phyloP scores from a whole-genome alignment of 1,140 invertebrate genomes.

The Chlorops oryzae region DNA sequence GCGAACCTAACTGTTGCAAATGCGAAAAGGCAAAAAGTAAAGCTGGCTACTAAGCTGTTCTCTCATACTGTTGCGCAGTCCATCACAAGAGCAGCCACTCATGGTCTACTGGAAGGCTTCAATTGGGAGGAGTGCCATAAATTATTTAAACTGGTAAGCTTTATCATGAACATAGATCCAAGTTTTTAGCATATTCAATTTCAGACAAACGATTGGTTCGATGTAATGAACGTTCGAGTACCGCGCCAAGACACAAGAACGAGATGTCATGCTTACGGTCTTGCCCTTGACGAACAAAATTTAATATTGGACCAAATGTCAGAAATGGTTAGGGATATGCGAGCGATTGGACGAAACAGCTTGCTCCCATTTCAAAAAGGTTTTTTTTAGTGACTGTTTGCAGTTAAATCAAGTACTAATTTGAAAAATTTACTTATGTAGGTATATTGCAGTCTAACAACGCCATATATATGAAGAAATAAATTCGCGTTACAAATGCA shows the following conservation, averaged over 20 bases:
- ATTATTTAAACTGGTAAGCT: background rate
- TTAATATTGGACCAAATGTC: constrained; percentile 14
- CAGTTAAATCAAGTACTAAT: background rate
- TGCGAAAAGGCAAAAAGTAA: too few species aligned
- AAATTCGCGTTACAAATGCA: too few species aligned
- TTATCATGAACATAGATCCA: background rate
- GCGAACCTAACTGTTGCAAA: constrained; percentile 6
- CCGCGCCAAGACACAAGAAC: background rate
- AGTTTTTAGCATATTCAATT: background rate
- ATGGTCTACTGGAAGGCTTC: background rate
- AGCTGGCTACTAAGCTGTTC: background rate
- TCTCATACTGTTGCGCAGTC: background rate
- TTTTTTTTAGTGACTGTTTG: background rate
- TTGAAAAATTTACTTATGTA: background rate
- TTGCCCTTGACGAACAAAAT: constrained; percentile 13
- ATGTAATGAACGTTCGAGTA: background rate
- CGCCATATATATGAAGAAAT: background rate
- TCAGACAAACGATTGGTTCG: too few species aligned
- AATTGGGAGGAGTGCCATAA: too few species aligned
- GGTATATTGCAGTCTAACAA: background rate
- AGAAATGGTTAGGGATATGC: constrained; percentile 3
- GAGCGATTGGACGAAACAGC: constrained; percentile 4
- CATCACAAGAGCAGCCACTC: background rate
- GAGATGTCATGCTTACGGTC: constrained; percentile 11
- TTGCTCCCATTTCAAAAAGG: constrained; percentile 13